Conservation (phyloP, 2,113 vertebrate genomes). For the Plestiodon gilberti region DNA sequence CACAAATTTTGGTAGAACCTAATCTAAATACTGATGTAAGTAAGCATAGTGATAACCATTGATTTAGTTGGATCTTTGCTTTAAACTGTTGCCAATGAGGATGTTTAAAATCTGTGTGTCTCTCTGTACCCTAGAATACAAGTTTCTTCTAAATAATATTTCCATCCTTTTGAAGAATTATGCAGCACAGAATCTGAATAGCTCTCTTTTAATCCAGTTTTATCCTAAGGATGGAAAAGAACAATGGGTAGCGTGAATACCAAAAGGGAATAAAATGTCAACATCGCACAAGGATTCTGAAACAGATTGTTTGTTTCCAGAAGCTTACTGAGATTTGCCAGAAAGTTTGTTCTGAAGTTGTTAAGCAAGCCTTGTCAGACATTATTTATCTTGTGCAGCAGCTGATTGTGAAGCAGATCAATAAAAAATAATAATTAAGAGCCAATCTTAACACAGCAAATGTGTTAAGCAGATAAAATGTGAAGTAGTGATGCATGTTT, state of each 20-base stretch:
- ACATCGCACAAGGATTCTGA: too few species aligned
- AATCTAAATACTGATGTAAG: conserved; percentile 9
- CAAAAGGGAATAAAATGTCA: neutral
- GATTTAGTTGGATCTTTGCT: neutral
- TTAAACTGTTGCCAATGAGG: neutral
- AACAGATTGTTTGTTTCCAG: neutral
- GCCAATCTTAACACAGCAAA: neutral
- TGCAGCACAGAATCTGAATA: neutral
- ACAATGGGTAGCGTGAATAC: neutral
- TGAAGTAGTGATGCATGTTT: neutral
- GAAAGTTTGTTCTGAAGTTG: neutral
- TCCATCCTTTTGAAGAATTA: conserved; percentile 21
- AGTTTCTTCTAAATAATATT: neutral
- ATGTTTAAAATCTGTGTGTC: neutral
- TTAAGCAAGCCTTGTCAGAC: neutral
- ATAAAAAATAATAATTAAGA: neutral
- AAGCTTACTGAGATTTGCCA: neutral
- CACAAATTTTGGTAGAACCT: neutral
- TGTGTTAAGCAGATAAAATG: neutral
- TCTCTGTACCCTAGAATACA: neutral
- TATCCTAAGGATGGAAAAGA: neutral
- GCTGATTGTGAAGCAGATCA: neutral
- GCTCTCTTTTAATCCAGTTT: neutral
- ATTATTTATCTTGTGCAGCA: neutral
- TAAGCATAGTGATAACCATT: neutral